Conservation (phyloP, 1,140 invertebrate species). For the Nebria ingens region DNA sequence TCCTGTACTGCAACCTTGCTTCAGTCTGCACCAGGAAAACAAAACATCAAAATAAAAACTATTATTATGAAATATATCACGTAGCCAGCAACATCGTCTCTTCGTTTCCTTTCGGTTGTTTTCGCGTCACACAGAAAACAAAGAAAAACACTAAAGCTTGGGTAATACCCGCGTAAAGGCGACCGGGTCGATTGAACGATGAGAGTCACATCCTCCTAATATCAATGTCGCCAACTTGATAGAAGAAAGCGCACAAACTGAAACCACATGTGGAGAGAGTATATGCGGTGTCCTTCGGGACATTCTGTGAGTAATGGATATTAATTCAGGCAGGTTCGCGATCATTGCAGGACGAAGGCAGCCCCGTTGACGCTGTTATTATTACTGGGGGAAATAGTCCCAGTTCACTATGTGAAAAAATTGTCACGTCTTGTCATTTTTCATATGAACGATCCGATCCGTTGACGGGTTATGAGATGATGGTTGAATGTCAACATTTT, state of each 20-base stretch:
- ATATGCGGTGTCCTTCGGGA: neutral
- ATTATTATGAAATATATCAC: neutral
- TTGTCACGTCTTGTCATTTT: too few relatives aligned
- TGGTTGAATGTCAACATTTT: too few relatives aligned
- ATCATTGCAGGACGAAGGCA: neutral
- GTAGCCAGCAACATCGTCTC: neutral
- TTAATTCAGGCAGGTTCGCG: neutral
- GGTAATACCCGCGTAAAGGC: neutral
- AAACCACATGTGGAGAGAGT: neutral
- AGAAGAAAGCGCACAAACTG: neutral
- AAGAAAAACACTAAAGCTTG: neutral
- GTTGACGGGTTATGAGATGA: too few relatives aligned
- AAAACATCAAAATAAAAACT: too few relatives aligned
- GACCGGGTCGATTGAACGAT: neutral
- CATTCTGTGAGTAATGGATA: conserved; percentile 1
- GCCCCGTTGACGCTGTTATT: conserved; percentile 4
- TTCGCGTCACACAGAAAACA: neutral
- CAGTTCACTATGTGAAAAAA: neutral
- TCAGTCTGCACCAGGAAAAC: too few relatives aligned
- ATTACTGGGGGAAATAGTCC: neutral
- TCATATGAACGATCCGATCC: too few relatives aligned
- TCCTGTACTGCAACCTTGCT: too few relatives aligned
- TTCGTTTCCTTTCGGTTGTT: neutral
- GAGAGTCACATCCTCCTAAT: conserved; percentile 2
- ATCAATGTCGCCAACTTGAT: conserved; percentile 7